A percentile compares a stretch with the other conserved stretches of the same genome.
phyloP scores from a whole-genome alignment of 2,113 vertebrate genomes.

The Orthochromis indermauri region DNA sequence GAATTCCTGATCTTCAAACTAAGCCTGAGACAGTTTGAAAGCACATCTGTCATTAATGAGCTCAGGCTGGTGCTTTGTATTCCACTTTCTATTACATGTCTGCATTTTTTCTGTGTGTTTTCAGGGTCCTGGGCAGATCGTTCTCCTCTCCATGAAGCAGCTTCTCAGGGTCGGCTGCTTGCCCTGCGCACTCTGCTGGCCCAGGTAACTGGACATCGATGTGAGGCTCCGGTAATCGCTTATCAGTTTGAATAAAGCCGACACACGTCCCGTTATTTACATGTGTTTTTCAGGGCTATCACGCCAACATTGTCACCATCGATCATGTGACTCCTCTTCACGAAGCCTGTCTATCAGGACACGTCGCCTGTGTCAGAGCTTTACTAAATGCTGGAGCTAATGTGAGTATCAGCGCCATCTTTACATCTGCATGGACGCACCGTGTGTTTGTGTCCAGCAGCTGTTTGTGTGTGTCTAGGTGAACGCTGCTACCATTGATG shows the following conservation, averaged over 20 bases:
- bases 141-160: conserved; percentile 92
- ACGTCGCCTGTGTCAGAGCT: conserved; percentile 84
- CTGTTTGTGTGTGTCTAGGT: conserved; percentile 64
- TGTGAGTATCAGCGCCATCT: conserved; percentile 64
- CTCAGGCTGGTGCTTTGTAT: not conserved
- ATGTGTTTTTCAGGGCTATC: conserved; percentile 77
- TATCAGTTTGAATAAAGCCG: not conserved
- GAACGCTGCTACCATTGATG: conserved; percentile 89
- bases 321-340: conserved; percentile 92
- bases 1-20: not conserved
- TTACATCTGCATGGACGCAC: not conserved
- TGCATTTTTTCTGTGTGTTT: not conserved
- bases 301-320: conserved; percentile 85
- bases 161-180: conserved; percentile 91
- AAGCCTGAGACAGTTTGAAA: not conserved
- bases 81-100: not conserved
- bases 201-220: conserved; percentile 72
- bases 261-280: not conserved
- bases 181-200: conserved; percentile 86
- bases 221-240: not conserved
- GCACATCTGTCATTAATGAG: not conserved
- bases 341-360: conserved; percentile 91
- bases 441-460: not conserved
- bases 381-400: conserved; percentile 89
- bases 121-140: conserved; percentile 94